Conservation (phyloP, 2,888 invertebrate species). For the Machimus atricapillus region DNA sequence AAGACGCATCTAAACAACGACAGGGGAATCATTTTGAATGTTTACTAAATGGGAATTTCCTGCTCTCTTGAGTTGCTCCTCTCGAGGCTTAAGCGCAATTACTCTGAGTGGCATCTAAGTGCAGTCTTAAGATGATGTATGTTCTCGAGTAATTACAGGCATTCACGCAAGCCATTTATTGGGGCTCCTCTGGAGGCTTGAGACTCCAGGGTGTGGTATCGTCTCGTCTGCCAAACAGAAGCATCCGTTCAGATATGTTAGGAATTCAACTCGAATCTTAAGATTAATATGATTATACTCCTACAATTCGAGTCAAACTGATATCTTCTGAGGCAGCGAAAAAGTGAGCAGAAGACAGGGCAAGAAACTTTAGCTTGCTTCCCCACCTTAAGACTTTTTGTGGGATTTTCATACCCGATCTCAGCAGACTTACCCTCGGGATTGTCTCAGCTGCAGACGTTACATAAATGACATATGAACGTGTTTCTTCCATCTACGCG, state of each 20-base stretch:
- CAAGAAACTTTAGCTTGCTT: neutral
- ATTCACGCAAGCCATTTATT: neutral
- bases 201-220: neutral
- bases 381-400: neutral
- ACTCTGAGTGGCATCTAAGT: neutral
- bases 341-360: neutral
- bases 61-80: neutral
- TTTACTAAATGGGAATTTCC: conserved; percentile 21
- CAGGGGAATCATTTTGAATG: neutral
- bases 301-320: neutral
- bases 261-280: neutral
- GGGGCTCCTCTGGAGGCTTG: neutral
- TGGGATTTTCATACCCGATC: neutral
- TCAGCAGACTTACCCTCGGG: neutral
- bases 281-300: neutral
- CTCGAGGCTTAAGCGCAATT: neutral
- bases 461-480: neutral
- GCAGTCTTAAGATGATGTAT: neutral
- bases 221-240: neutral
- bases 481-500: neutral
- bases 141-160: neutral
- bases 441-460: neutral
- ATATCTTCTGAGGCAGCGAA: neutral
- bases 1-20: neutral
- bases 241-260: neutral